Base-by-base conservation (phyloP, 2,113 vertebrate genomes). In the Marcusenius ussheri region DNA sequence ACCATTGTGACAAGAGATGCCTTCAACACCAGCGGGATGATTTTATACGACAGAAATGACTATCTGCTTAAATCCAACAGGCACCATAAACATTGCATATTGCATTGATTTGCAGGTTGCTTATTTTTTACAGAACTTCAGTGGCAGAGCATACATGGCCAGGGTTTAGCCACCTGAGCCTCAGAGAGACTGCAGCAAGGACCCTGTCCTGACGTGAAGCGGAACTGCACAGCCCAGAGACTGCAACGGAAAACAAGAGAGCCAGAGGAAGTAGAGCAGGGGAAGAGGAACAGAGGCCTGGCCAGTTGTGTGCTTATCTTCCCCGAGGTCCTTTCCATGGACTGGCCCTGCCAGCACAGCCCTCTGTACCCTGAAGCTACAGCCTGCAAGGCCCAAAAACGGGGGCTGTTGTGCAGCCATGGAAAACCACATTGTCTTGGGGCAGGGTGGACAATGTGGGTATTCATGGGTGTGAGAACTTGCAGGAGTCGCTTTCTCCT, bases 271-370 rank as follows among this genome's bases (percentile, higher is more conserved):
- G 92, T 92, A 90, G 49, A 62, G 74, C 89, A 17, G n/a, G 4
- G 46, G 80, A 94, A 91, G 93, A 92, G 88, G 93, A 95, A 95
- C 90, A n/a, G 90, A 90, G 39, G 49, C 90, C 84, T 86, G 50
- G 47, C 88, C 17, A 85, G 77, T 93, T 35, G 8, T 88, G 19
- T 88, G 58, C 39, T 70, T 11, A 45, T 31, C 39, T 39, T 19
- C 74, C 31, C 74, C 5, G 1, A 80, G 35, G 13, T 27, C 35
- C 15, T 62, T 56, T 19, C 17, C 31, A 45, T 45, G 3, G 83
- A 83, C 42, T 2, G 50, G 7, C 51, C 90, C 80, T 89, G 31
- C 5, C 49, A 53, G 27, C 11, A 27, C 9, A 39, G 21, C 15
- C 10, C 24, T 21, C 24, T 86, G 2, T 49, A 27, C 35, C 74